These are phyloP conservation scores for Propithecus coquereli DNA, from an alignment of 2,113 vertebrate species.

Conservation along the genomic window DNA sequence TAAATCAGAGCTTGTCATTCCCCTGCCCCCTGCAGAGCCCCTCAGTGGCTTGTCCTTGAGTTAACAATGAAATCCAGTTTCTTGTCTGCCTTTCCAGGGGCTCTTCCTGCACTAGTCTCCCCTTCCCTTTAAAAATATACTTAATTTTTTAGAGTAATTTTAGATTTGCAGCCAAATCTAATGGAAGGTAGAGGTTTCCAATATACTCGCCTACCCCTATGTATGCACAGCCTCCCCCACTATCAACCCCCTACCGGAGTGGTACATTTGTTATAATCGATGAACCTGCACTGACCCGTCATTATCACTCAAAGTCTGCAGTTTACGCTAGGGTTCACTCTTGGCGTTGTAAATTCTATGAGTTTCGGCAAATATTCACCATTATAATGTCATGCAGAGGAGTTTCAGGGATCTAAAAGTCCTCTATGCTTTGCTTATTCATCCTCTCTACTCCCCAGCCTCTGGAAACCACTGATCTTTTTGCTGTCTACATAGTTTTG, in stretches of 20 bases:
- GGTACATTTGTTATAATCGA: not conserved
- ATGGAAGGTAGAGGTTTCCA: not conserved
- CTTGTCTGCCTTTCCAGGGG: not conserved
- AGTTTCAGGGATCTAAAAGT: not conserved
- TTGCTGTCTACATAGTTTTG: not conserved
- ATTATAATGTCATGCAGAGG: not conserved
- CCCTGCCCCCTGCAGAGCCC: too few species aligned
- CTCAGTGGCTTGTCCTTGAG: not conserved
- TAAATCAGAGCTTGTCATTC: not conserved
- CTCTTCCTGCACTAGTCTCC: too few species aligned
- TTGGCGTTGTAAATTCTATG: not conserved
- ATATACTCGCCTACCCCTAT: too few species aligned
- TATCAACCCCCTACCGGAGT: too few species aligned
- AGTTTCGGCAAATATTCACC: too few species aligned
- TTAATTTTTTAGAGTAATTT: not conserved
- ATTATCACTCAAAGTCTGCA: not conserved
- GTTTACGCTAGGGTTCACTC: not conserved
- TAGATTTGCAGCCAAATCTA: not conserved
- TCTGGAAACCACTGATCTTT: not conserved
- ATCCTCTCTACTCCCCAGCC: not conserved
- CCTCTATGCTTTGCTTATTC: not conserved
- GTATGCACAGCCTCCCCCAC: fast-evolving
- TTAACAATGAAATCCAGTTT: not conserved
- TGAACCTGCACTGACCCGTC: too few species aligned
- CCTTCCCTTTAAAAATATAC: not conserved